phyloP scores from a whole-genome alignment of 1,140 invertebrate species.

The Yoshiicerus persimilis region DNA sequence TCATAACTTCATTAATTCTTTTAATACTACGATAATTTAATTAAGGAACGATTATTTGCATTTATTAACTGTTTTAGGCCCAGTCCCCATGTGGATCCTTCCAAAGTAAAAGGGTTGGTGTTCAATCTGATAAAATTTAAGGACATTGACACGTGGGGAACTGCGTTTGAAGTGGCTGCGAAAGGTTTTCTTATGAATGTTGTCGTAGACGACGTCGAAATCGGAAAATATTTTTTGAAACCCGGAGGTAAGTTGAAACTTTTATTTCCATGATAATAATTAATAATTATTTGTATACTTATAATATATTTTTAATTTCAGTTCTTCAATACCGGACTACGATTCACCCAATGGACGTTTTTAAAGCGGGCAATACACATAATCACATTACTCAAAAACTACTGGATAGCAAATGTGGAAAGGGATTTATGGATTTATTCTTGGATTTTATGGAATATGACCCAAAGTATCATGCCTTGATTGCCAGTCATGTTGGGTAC shows the following conservation, averaged over 20 bases:
- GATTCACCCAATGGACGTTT: constrained; percentile 53
- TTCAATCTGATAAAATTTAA: constrained; percentile 74
- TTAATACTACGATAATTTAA: too few relatives aligned
- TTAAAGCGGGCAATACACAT: constrained; percentile 74
- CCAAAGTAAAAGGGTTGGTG: constrained; percentile 76
- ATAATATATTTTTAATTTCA: not conserved
- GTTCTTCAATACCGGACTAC: constrained; percentile 76
- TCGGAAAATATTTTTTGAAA: constrained; percentile 80
- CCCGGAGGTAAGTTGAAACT: constrained; percentile 60
- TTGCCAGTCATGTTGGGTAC: constrained; percentile 86
- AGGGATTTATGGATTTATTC: constrained; percentile 82
- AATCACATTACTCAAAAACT: constrained; percentile 60
- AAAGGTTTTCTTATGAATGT: constrained; percentile 75
- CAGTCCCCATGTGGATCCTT: constrained; percentile 67
- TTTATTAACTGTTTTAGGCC: constrained; percentile 57
- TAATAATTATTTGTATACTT: not conserved
- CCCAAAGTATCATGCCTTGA: constrained; percentile 68
- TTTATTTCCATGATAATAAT: too few relatives aligned
- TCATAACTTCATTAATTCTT: not conserved
- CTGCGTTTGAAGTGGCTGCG: constrained; percentile 81
- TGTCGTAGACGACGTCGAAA: constrained; percentile 83
- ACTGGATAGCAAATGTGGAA: constrained; percentile 61
- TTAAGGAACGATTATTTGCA: too few relatives aligned
- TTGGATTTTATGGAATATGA: constrained; percentile 80
- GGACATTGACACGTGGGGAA: constrained; percentile 66